Percentiles rank a stretch among this genome's conserved stretches.
Conservation (phyloP, 2,888 invertebrate species). For the Laothoe populi region DNA sequence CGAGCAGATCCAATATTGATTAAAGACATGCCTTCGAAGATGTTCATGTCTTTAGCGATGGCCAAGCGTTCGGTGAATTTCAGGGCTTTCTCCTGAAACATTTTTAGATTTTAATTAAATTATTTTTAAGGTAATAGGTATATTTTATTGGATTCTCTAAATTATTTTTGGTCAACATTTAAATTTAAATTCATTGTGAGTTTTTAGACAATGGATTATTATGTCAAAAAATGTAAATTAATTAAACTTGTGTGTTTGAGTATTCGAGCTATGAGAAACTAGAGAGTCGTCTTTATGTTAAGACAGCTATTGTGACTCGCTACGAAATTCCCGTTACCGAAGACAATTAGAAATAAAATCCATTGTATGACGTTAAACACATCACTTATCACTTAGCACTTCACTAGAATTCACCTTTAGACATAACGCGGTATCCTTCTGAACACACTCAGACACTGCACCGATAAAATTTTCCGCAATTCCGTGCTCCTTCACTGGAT, state of each 20-base stretch:
- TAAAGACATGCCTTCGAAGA: slow-evolving; percentile 80
- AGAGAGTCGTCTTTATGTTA: neutral
- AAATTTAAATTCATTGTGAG: neutral
- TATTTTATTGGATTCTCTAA: neutral
- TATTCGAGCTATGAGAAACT: neutral
- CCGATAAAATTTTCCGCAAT: slow-evolving; percentile 75
- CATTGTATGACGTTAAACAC: slow-evolving; percentile 11
- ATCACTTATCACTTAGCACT: slow-evolving; percentile 27
- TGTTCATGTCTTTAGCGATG: slow-evolving; percentile 78
- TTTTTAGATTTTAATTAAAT: slow-evolving; percentile 8
- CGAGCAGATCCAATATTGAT: slow-evolving; percentile 80
- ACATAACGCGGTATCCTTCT: slow-evolving; percentile 85
- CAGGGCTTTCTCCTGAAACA: slow-evolving; percentile 84
- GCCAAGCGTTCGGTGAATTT: slow-evolving; percentile 85
- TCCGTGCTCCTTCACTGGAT: slow-evolving; percentile 71
- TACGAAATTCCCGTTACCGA: slow-evolving; percentile 1
- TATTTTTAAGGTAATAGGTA: neutral
- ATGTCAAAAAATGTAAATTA: neutral
- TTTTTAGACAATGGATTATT: slow-evolving; percentile 2
- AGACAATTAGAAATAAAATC: slow-evolving; percentile 25
- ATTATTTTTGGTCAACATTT: neutral
- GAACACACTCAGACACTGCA: slow-evolving; percentile 83
- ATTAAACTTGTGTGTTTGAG: neutral
- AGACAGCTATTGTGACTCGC: slow-evolving; percentile 7
- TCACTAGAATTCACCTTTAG: slow-evolving; percentile 82